Base-by-base conservation (phyloP, 2,113 vertebrate species). In the Sterrhoptilus dennistouni region DNA sequence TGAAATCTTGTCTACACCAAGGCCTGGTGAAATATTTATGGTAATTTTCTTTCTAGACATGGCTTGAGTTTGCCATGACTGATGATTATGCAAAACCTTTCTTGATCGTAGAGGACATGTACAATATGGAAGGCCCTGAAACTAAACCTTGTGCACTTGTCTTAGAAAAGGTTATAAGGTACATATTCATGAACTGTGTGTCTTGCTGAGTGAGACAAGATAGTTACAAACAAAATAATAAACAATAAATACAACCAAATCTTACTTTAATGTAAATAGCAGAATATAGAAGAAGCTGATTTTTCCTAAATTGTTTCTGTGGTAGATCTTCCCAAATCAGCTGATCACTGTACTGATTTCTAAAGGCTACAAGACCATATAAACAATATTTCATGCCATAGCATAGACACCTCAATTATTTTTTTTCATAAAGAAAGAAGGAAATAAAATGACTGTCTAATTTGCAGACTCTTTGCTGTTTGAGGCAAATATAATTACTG, bases 31-130 rank as follows among this genome's bases (percentile, higher is more conserved):
- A 96, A 94, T 89, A 83, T 83, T 93, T 93, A 96, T 96, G 88
- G 24, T 96, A 96, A 97, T 96, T 94, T 92, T 96, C 92, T 95
- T 96, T 93, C 87, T 96, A 96, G 93, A 95, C 95, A 90, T 93
- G 72, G 83, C 68, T 94, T 88, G 76, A 81, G 56, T 90, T 90
- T 92, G 83, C 85, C 38, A 38, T 38, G 38, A 86, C 42, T 94
- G 90, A 94, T 96, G 92, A 95, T 82, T 90, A 56, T 84, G 92
- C 92, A 94, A 86, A 96, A 89, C 49, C 40, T 71, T 52, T 54
- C 28, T 50, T 86, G 59, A 49, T 28, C 52, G 71, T 44, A 88
- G 66, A 96, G 63, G 70, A 91, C 66, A 35, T 5, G 14, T 38
- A 50, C 65, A 61, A 9, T 31, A 83, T 25, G 42, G 54, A 96